These are phyloP conservation scores for Rapana venosa DNA, from an alignment of 2,888 invertebrate species.

Conservation along the genomic window DNA sequence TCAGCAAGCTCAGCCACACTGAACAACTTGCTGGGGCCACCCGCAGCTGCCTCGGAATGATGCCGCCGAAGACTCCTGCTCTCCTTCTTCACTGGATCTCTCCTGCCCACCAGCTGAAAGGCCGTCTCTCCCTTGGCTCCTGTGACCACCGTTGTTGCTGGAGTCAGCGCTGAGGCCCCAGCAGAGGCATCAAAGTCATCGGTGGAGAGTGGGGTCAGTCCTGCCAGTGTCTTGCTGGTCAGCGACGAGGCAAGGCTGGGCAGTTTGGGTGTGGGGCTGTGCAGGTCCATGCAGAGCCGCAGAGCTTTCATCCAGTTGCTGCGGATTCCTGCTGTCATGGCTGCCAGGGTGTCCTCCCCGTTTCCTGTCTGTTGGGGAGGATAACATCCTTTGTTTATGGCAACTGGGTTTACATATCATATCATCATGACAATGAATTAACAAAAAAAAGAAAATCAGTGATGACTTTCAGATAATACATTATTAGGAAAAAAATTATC, in stretches of 20 bases:
- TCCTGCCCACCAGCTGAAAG: slow-evolving; percentile 53
- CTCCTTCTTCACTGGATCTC: slow-evolving; percentile 57
- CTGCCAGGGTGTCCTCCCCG: slow-evolving; percentile 88
- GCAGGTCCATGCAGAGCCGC: slow-evolving; percentile 72
- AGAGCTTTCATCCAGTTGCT: slow-evolving; percentile 92
- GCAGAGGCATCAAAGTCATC: slow-evolving; percentile 61
- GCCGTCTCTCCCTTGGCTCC: slow-evolving; percentile 53
- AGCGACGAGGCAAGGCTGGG: slow-evolving; percentile 34
- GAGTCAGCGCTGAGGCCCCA: slow-evolving; percentile 48
- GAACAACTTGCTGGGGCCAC: slow-evolving; percentile 66
- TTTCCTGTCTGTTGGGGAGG: slow-evolving; percentile 85
- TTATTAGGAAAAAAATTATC: too few species aligned
- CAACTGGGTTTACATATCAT: background rate
- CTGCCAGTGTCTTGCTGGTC: slow-evolving; percentile 48
- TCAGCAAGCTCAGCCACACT: slow-evolving; percentile 55
- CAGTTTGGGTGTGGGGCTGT: slow-evolving; percentile 56
- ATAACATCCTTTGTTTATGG: background rate
- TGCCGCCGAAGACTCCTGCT: slow-evolving; percentile 60
- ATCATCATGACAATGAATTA: too few species aligned
- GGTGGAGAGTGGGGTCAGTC: slow-evolving; percentile 44
- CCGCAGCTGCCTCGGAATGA: slow-evolving; percentile 70
- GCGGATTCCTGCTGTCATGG: slow-evolving; percentile 93
- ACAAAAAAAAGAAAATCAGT: too few species aligned
- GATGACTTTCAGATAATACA: too few species aligned
- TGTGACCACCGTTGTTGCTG: slow-evolving; percentile 37